Percentiles rank a stretch among this genome's conserved stretches.
Conservation (phyloP, 2,113 vertebrate species). For the Chaetodon auriga region DNA sequence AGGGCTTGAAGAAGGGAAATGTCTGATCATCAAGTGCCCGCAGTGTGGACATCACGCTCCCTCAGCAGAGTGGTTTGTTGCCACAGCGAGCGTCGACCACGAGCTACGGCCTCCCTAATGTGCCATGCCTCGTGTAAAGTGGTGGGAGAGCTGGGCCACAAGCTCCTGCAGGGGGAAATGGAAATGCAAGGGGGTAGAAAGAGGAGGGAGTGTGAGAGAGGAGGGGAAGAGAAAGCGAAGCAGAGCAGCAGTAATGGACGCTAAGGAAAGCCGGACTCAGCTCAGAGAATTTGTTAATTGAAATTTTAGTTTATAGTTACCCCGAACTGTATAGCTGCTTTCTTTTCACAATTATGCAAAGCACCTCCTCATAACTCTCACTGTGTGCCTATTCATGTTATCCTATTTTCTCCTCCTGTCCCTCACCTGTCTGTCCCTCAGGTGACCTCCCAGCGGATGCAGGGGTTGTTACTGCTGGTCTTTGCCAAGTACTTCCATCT, state of each 20-base stretch:
- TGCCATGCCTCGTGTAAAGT: conserved; percentile 42
- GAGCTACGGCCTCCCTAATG: conserved; percentile 44
- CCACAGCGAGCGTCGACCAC: conserved; percentile 34
- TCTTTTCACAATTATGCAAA: conserved; percentile 42
- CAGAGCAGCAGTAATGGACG: conserved; percentile 31
- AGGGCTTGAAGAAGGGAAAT: conserved; percentile 8
- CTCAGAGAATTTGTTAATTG: conserved; percentile 24
- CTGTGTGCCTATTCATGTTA: neutral
- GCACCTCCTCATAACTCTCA: neutral
- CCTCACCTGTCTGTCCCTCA: conserved; percentile 67
- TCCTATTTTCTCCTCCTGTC: neutral
- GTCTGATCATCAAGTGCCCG: conserved; percentile 3
- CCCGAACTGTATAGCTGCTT: conserved; percentile 6
- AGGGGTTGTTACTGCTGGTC: conserved; percentile 92
- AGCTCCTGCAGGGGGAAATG: conserved; percentile 41
- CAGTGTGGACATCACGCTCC: conserved; percentile 26
- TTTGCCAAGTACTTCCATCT: conserved; percentile 96
- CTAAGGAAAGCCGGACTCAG: neutral
- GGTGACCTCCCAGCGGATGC: conserved; percentile 97
- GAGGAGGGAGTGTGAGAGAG: neutral
- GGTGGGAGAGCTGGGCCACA: conserved; percentile 30
- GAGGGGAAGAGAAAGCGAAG: conserved; percentile 4
- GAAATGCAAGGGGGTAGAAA: conserved; percentile 46
- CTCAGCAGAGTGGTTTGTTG: conserved; percentile 18
- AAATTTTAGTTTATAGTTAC: neutral